Base-by-base conservation (phyloP, 2,113 vertebrate genomes). In the Phaethornis superciliosus region DNA sequence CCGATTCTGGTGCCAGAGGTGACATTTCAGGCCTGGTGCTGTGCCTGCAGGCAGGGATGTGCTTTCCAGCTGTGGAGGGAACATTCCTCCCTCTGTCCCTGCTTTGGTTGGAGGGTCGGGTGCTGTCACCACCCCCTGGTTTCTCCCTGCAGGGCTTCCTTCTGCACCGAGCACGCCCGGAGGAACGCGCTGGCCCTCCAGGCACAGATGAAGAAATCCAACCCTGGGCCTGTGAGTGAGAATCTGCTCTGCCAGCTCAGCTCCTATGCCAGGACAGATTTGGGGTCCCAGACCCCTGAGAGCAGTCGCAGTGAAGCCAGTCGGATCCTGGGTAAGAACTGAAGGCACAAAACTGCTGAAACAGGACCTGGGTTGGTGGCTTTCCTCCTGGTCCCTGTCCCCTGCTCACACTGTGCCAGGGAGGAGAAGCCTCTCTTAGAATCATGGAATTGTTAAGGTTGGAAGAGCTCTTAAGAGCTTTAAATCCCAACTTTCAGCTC, bases 141-240 rank as follows among this genome's bases (percentile, higher is more conserved):
- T 54, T 52, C 1, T 85, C 28, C 95, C 58, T 9, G 8, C 64
- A 99, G 99, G 16, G 97, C 98, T 13, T 98, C 98, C 0, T 99
- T 99, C 95, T 99, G 99, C 33, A 98, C 98, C 1, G 99, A 99
- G 32, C 99, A 99, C 12, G 98, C 98, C 74, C 98, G 98, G 4
- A 98, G 98, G 94, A 99, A 99, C 47, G 96, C 98, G 9, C 94
- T 99, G 96, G 99, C 99, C 0, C 97, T 99, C 7, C 98, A 99
- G 51, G 98, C 99, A 22, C 99, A 99, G 95, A 97, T 98, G 97
- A 99, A 98, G 82, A 99, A 99, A 92, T 96, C 97, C 7, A 98
- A 93, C 20, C 96, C 98, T 0, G 98, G 98, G 10, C 98, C 99
- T 0, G 91, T 98, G 10, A 97, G 99, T 0, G 99, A 99, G 92